phyloP scores from a whole-genome alignment of 1,140 invertebrate species.

The Lanistes nyassanus region DNA sequence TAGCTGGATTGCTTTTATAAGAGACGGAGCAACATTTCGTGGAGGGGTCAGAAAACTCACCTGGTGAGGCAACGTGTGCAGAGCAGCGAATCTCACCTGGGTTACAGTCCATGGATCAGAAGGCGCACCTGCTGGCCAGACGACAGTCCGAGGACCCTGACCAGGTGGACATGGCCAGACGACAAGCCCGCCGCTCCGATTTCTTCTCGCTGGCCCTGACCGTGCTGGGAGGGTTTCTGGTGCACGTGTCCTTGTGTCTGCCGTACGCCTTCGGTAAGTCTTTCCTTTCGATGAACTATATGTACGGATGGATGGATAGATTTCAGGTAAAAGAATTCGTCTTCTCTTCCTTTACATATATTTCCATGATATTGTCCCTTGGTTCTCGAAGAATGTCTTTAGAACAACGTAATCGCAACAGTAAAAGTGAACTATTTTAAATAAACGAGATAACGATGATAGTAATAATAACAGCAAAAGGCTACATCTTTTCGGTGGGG shows the following conservation, averaged over 20 bases:
- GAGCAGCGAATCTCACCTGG: too few species aligned
- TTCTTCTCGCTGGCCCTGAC: not conserved
- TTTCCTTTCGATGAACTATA: not conserved
- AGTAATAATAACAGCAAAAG: too few species aligned
- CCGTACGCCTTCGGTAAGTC: constrained; percentile 2
- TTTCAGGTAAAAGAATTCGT: too few species aligned
- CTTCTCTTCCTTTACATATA: not conserved
- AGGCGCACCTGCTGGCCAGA: not conserved
- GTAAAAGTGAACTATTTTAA: too few species aligned
- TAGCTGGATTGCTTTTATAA: too few species aligned
- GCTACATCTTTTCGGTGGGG: too few species aligned
- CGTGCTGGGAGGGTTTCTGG: not conserved
- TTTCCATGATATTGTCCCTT: not conserved
- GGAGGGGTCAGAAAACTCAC: too few species aligned
- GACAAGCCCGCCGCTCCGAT: not conserved
- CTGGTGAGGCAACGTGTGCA: too few species aligned
- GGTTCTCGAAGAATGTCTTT: too few species aligned
- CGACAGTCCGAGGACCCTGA: not conserved
- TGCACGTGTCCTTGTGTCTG: not conserved
- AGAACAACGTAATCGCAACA: too few species aligned
- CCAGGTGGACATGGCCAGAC: not conserved
- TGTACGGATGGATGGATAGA: not conserved
- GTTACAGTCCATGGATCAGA: constrained; percentile 4
- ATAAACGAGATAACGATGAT: too few species aligned
- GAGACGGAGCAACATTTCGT: too few species aligned